Base-by-base conservation (phyloP, 2,888 invertebrate species). In the Merodon equestris region DNA sequence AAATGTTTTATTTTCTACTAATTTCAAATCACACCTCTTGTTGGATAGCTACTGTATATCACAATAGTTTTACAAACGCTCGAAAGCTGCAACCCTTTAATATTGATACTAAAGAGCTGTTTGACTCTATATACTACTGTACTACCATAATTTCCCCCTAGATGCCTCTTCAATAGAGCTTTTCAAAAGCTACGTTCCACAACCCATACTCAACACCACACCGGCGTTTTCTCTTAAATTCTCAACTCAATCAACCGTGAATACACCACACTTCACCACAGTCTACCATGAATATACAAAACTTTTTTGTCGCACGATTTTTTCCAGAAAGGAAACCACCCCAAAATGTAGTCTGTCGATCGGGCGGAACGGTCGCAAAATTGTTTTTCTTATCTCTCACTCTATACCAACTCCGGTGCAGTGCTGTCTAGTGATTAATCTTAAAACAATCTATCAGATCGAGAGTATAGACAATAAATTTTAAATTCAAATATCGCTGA, bases 261-360 rank as follows among this genome's bases (percentile, higher is more conserved):
- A 51, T 14, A 34, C 17, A 19, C 19, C 36, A 9, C 1, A 40
- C 66, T 45, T 73, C 67, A 64, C 70, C 70, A 74, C 50, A 70
- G 72, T 68, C 77, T 67, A 73, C 79, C 70, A 74, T 74, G 79
- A 68, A 74, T 79, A 74, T 79, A 73, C 68, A 74, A 79, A 77
- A 79, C 58, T 63, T 74, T 79, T 74, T 61, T 67, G 51, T 45
- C 42, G 74, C 44, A 51, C 36, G 38, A 75, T 68, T 73, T 82
- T 82, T 81, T 82, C 76, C 71, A 79, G 61, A 83, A 84, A 84
- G 83, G 85, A 83, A 85, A 84, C 87, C 87, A 87, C 86, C 86
- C 86, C 86, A 85, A 87, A 87, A 86, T 85, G 85, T 84, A 85
- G 84, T 88, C 85, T 83, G 84, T 84, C 86, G 84, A 83, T 88